These are phyloP conservation scores for Ptyas mucosa DNA, from an alignment of 2,113 vertebrate species.

Conservation along the genomic window DNA sequence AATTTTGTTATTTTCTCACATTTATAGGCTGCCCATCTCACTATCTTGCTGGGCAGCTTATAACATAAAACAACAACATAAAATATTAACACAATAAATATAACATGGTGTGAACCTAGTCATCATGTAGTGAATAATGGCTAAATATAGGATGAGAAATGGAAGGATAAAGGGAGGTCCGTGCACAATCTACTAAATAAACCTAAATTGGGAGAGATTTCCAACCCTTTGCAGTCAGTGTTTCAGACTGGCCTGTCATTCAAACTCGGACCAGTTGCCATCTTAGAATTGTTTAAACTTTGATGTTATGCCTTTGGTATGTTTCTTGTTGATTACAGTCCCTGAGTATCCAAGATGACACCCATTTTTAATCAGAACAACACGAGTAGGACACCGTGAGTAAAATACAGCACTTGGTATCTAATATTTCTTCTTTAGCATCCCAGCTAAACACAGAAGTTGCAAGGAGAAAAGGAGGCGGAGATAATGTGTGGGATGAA, in stretches of 20 bases:
- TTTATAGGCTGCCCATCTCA: background rate
- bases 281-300: background rate
- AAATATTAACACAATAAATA: background rate
- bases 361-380: background rate
- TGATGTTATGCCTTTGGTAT: background rate
- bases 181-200: background rate
- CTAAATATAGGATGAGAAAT: background rate
- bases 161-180: background rate
- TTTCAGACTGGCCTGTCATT: background rate
- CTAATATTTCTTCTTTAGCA: background rate
- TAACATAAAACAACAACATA: background rate
- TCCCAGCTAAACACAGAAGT: background rate
- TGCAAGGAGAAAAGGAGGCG: background rate
- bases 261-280: background rate
- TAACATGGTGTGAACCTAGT: background rate
- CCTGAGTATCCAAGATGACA: background rate
- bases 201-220: background rate
- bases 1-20: background rate
- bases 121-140: background rate
- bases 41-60: background rate
- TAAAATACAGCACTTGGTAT: background rate
- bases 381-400: background rate
- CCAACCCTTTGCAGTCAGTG: background rate
- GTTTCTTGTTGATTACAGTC: background rate
- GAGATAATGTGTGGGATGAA: background rate